A percentile compares a stretch with the other conserved stretches of the same genome.
Evolutionary conservation across 2,113 vertebrate genomes (phyloP).

Genomic region (Neofelis nebulosa): DNA sequence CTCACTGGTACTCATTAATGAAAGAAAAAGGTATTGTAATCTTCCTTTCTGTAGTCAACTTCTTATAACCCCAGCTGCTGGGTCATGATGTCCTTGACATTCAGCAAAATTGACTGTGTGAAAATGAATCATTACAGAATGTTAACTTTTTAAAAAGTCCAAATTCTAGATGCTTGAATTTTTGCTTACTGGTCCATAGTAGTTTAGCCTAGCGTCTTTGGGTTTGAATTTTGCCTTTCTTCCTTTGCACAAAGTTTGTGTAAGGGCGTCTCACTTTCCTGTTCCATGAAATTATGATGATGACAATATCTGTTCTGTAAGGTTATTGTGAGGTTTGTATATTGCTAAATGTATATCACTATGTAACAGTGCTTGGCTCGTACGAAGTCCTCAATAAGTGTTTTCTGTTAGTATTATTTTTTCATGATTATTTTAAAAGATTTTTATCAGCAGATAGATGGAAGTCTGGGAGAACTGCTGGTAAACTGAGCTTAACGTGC

Average conservation of each 20-base stretch:
- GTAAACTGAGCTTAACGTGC: slow-evolving; percentile 13
- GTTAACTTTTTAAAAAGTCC: slow-evolving; percentile 20
- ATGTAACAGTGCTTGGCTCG: not conserved
- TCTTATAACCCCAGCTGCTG: slow-evolving; percentile 19
- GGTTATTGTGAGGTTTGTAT: not conserved
- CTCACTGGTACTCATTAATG: slow-evolving; percentile 44
- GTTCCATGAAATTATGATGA: slow-evolving; percentile 23
- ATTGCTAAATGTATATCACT: slow-evolving; percentile 16
- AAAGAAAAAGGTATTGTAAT: slow-evolving; percentile 37
- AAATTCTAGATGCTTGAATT: not conserved
- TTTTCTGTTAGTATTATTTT: not conserved
- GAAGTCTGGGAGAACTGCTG: not conserved
- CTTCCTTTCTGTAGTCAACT: not conserved
- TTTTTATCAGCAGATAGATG: not conserved
- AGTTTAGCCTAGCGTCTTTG: not conserved
- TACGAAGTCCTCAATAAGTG: not conserved
- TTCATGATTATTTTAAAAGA: not conserved
- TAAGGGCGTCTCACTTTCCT: not conserved
- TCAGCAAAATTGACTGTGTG: slow-evolving; percentile 24
- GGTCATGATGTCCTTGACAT: slow-evolving; percentile 49
- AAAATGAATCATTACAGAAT: slow-evolving; percentile 32
- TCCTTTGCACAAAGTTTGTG: not conserved
- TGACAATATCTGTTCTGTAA: not conserved
- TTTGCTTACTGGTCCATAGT: not conserved
- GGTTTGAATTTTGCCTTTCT: not conserved